Base-by-base conservation (phyloP, 2,888 invertebrate species). In the Limnephilus lunatus region DNA sequence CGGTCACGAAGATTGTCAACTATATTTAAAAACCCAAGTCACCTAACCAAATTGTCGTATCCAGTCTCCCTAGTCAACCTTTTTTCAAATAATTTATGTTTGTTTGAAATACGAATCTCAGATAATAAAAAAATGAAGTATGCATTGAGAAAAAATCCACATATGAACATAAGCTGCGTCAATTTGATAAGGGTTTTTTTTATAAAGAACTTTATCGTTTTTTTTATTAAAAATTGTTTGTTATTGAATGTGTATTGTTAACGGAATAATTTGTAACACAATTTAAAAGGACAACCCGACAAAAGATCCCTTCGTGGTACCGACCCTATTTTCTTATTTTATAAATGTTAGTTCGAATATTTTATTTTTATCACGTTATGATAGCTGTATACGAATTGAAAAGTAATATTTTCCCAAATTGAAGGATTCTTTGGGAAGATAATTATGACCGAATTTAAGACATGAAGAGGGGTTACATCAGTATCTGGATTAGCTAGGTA, bases 381-480 rank as follows among this genome's bases (percentile, higher is more conserved):
- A 86, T 86, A 44, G 48, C n/a, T 4, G 48, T 44, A 30, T 44
- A 30, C 86, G 30, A 86, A 86, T 86, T 11, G 86, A 48, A 86
- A 44, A 30, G 12, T n/a, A 86, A 86, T 86, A 44, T 86, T 86
- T 39, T 85, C 14, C 12, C 44, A 48, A 85, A 44, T 44, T 30
- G n/a, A 30, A 1, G 15, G 44, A 85, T 85, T n/a, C n/a, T 39
- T 39, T 19, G 35, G 25, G 30, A 68, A 1, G 85, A 83, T 83
- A 83, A 83, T 12, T 0, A 83, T 83, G 35, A 19, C 35, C 3
- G 19, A 53, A 14, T 53, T 14, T 53, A 53, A 12, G 44, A 44
- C 44, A 44, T 44, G 44, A 44, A 11, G 11, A 44, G 2, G 44
- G 44, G 44, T 12, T 44, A 0, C 39, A 39, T 39, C 39, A 12